A percentile compares a stretch with the other conserved stretches of the same genome.
phyloP scores from a whole-genome alignment of 2,113 vertebrate genomes.

The Piprites chloris region DNA sequence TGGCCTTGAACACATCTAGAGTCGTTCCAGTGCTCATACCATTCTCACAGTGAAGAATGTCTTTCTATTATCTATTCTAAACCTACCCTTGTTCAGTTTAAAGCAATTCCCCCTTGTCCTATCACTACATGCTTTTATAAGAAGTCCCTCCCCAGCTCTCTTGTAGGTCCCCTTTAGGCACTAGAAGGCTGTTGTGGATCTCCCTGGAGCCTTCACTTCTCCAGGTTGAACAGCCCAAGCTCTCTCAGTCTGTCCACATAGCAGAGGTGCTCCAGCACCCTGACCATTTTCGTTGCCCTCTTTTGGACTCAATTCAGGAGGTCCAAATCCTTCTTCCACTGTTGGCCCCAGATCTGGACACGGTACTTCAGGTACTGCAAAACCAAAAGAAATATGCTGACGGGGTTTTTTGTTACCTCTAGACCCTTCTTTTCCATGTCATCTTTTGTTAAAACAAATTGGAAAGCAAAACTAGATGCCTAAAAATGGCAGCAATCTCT shows the following conservation, averaged over 20 bases:
- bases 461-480: slow-evolving; percentile 31
- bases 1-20: neutral
- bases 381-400: neutral
- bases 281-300: neutral
- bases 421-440: neutral
- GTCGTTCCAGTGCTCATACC: neutral
- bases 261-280: neutral
- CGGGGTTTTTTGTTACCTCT: neutral
- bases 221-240: neutral
- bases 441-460: neutral
- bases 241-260: neutral
- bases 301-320: neutral
- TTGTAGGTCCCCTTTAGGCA: neutral
- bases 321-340: no score
- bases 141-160: neutral
- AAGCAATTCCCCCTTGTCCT: neutral
- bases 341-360: neutral
- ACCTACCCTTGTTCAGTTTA: neutral
- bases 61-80: neutral
- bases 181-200: neutral
- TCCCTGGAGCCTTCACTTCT: no score
- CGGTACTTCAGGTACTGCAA: neutral
- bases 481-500: neutral
- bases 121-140: neutral
- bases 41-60: neutral